phyloP scores from a whole-genome alignment of 2,888 invertebrate species.

The Pelosia muscerda region DNA sequence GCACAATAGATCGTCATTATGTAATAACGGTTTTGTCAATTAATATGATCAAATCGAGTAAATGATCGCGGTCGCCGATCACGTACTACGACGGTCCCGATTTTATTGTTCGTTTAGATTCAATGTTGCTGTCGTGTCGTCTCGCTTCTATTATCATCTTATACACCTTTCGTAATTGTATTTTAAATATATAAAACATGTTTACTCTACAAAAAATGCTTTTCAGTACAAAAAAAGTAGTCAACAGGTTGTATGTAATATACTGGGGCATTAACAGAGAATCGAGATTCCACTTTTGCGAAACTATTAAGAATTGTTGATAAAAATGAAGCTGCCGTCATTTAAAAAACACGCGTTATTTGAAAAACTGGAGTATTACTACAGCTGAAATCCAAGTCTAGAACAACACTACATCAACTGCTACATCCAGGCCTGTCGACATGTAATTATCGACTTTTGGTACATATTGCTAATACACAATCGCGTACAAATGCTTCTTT shows the following conservation, averaged over 20 bases:
- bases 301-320: not conserved
- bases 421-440: conserved; percentile 51
- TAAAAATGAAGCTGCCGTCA: too few species aligned
- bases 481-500: conserved; percentile 60
- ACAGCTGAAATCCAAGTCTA: not conserved
- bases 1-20: conserved; percentile 81
- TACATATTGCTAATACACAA: conserved; percentile 61
- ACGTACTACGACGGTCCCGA: conserved; percentile 65
- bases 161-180: conserved; percentile 24
- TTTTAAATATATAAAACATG: conserved; percentile 17
- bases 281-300: not conserved
- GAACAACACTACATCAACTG: conserved; percentile 63
- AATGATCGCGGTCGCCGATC: conserved; percentile 74
- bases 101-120: conserved; percentile 61
- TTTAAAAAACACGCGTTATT: too few species aligned
- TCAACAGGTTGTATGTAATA: not conserved
- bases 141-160: conserved; percentile 35
- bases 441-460: conserved; percentile 67
- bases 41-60: conserved; percentile 81
- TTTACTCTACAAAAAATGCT: conserved; percentile 12
- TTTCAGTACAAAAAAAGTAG: not conserved
- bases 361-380: conserved; percentile 65
- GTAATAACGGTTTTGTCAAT: conserved; percentile 83
- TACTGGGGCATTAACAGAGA: not conserved
- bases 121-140: conserved; percentile 50